Evolutionary conservation across 2,113 vertebrate genomes (phyloP).

Genomic region (Telmatochromis sp.): DNA sequence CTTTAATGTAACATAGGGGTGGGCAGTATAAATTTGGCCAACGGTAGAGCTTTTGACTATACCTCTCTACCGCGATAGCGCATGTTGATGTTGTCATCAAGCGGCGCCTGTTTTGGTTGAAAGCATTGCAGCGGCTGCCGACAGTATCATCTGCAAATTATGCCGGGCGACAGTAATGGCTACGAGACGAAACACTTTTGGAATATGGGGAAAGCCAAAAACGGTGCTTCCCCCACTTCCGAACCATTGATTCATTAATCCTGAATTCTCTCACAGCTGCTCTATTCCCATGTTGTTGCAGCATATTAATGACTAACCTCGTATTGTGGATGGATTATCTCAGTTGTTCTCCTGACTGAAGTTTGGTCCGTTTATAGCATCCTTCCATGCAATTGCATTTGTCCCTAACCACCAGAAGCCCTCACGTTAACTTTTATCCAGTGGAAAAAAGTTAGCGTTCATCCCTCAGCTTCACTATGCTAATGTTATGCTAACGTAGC

Average conservation of each 20-base stretch:
- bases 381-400: accelerated
- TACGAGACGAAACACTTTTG: background rate
- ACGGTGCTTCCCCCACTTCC: accelerated
- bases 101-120: background rate
- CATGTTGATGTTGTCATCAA: background rate
- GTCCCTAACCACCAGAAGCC: background rate
- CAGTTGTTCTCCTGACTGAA: background rate
- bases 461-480: background rate
- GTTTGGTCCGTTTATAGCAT: background rate
- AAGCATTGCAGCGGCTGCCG: background rate
- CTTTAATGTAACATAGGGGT: background rate
- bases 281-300: background rate
- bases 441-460: background rate
- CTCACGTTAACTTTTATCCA: background rate
- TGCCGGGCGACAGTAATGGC: background rate
- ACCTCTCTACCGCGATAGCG: accelerated
- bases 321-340: background rate
- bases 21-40: background rate
- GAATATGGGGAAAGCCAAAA: background rate
- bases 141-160: background rate
- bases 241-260: background rate
- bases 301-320: background rate
- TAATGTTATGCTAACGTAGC: accelerated
- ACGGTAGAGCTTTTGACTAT: background rate
- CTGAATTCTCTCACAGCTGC: background rate